Base-by-base conservation (phyloP, 2,888 invertebrate genomes). In the Lampropteryx suffumata region DNA sequence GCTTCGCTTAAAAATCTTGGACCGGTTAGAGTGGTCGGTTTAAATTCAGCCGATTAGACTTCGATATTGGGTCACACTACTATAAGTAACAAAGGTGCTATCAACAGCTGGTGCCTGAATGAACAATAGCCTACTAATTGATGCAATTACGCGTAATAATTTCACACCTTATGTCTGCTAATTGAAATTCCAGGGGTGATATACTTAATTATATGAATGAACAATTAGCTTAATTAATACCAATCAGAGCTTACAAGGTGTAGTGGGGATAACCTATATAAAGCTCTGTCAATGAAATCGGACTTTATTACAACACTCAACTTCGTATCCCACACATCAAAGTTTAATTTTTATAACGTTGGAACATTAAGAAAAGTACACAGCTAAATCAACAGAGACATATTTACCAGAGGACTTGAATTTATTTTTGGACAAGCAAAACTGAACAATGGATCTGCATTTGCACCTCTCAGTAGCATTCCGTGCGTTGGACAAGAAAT, bases 391-490 rank as follows among this genome's bases (percentile, higher is more conserved):
- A 17, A 17, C n/a, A n/a, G n/a, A n/a, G n/a, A n/a, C n/a, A n/a
- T n/a, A 6, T 34, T 10, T 17, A 34, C 21, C 0, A 24, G 13
- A 36, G 21, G 12, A 12, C 4, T n/a, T 13, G 6, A 10, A 13
- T 1, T 5, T 21, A 8, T 32, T 24, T 33, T 27, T 43, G 5
- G 8, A 14, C 32, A 28, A 4, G 27, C n/a, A 21, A 13, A 17
- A 9, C n/a, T 17, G n/a, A 33, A 8, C 27, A 17, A 83, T 82
- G 82, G 81, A 82, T 37, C 60, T 80, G 0, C 82, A 84, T 61
- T 59, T 79, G n/a, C 81, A 82, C 61, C 64, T 82, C 28, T 67
- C 78, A 1, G 73, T 67, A 10, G 77, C 77, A 2, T 83, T 76
- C 43, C 75, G 82, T 14, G 75, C 72, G 13, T 57, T 83, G 57